Percentiles rank a stretch among this genome's conserved stretches.
Conservation (phyloP, 53 echinoderm and acorn worm species). For the Glandiceps talaboti region DNA sequence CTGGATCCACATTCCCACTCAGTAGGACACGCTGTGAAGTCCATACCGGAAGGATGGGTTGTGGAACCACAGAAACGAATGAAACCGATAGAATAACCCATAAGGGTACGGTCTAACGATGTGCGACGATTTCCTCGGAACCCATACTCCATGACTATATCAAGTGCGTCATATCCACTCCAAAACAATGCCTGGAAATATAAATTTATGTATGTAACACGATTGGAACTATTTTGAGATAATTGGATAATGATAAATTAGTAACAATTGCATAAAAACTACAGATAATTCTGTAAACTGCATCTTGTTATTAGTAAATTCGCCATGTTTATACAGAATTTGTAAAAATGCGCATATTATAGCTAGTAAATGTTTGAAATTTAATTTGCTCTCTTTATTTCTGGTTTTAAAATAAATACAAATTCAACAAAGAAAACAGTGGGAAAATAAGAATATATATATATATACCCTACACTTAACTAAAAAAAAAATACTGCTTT, state of each 20-base stretch:
- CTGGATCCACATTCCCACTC: slow-evolving; percentile 32
- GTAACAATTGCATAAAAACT: background rate
- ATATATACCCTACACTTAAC: no score
- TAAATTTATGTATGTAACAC: background rate
- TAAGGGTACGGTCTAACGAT: slow-evolving; percentile 39
- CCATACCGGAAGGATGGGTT: slow-evolving; percentile 7
- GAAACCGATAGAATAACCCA: slow-evolving; percentile 44
- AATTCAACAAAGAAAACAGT: no score
- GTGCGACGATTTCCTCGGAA: slow-evolving; percentile 36
- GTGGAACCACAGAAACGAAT: slow-evolving; percentile 32
- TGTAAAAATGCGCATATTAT: no score
- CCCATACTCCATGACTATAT: slow-evolving; percentile 45
- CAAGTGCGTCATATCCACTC: slow-evolving; percentile 61
- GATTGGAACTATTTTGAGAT: no score
- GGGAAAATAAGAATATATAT: no score
- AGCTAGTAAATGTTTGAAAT: no score
- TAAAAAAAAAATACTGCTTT: no score
- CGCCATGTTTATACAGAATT: slow-evolving; percentile 39
- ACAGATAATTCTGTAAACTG: background rate
- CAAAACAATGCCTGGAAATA: slow-evolving; percentile 62
- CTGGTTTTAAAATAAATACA: no score
- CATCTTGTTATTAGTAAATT: background rate
- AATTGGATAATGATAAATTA: no score
- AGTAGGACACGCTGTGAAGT: slow-evolving; percentile 25
- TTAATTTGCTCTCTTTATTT: no score